Evolutionary conservation across 2,888 invertebrate genomes (phyloP), one percentile per base, ranked within the genome.

Genomic region (Eupithecia exiguata): DNA sequence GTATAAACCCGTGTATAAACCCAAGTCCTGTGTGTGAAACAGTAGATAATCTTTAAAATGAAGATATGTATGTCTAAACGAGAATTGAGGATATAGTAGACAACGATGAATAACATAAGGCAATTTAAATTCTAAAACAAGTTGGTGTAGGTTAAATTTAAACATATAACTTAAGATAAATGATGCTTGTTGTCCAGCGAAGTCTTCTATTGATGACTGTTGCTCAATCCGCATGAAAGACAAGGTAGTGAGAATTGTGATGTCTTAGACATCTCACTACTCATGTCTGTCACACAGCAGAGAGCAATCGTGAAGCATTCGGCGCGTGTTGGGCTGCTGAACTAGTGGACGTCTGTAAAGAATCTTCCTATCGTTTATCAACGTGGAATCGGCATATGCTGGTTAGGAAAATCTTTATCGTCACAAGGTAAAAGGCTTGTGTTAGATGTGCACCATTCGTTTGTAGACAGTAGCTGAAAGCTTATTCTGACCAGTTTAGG

Each of bases 241-340:
- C 98, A 98, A 97, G 97, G 97, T 98, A 98, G 98, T 98, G 98
- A 98, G 98, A 95, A 93, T 90, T 89, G 87, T 90, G 91, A 90
- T 91, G 94, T 92, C 92, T 95, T 95, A 85, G 91, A 94, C 98
- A 98, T 98, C 98, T 98, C 98, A 97, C 98, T 98, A 98, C 98
- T 97, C 98, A 97, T 97, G 98, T 98, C 98, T 98, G 98, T 98
- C 98, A 98, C 92, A 95, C 90, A 95, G 96, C 92, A 95, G 93
- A 92, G 92, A 91, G 93, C 93, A 86, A 82, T 74, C 68, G 66
- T 49, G 65, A 72, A 61, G 53, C 66, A 38, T 49, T 71, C 70
- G 69, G 67, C 71, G 62, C 70, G 65, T 38, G 74, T 70, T 72
- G 76, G 36, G 68, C 69, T 61, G 68, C 72, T 61, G 58, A 61